Percentiles rank a stretch among this genome's conserved stretches.
These are phyloP conservation scores for Hipposideros armiger DNA, from an alignment of 2,113 vertebrate species.

Conservation along the genomic window DNA sequence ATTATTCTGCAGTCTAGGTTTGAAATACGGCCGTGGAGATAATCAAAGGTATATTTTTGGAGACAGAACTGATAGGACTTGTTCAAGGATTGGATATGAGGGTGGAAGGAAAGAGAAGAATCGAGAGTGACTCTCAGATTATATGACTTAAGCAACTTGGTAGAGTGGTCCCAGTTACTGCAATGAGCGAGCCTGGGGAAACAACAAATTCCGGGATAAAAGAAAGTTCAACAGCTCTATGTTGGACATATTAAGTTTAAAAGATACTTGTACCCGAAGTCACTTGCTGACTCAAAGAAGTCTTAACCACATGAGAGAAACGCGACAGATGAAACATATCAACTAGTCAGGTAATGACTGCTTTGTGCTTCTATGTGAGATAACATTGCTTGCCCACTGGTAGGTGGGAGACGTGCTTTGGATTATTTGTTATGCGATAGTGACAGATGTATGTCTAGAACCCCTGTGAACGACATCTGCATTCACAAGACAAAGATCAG, in stretches of 20 bases:
- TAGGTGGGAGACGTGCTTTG: not conserved
- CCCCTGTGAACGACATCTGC: not conserved
- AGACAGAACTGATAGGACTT: not conserved
- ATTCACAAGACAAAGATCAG: not conserved
- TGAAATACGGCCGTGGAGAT: not conserved
- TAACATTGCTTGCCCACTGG: not conserved
- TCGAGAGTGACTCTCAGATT: not conserved
- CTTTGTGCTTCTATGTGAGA: not conserved
- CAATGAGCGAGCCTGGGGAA: not conserved
- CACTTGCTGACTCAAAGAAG: conserved; percentile 1
- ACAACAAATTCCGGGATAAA: not conserved
- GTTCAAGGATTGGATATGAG: not conserved
- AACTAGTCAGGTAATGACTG: not conserved
- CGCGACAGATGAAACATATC: not conserved
- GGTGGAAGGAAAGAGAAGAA: not conserved
- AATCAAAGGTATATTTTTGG: not conserved
- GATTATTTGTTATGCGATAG: not conserved
- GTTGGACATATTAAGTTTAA: not conserved
- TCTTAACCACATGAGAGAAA: not conserved
- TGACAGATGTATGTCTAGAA: conserved; percentile 30
- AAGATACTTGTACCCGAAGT: not conserved
- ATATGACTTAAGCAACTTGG: not conserved
- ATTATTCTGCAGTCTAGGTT: not conserved
- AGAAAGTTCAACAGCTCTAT: not conserved
- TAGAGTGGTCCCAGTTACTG: not conserved